Conservation (phyloP, 2,797 vertebrate species). For the Lates japonicus region DNA sequence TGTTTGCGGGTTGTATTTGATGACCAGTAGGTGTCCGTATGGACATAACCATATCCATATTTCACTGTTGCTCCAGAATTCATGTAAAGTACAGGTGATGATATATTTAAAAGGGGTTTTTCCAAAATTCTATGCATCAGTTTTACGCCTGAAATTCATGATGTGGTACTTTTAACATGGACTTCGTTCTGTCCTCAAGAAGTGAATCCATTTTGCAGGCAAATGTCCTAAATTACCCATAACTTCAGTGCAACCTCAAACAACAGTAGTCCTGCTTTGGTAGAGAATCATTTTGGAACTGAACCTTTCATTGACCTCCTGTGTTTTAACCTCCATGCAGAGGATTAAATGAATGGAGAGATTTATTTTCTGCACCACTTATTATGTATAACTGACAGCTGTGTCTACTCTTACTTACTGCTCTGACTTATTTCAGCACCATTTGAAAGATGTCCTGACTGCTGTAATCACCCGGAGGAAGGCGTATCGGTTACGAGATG, state of each 20-base stretch:
- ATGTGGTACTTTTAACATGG: background rate
- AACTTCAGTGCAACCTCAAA: background rate
- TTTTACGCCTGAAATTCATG: background rate
- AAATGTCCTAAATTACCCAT: background rate
- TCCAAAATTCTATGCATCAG: background rate
- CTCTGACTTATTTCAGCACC: slow-evolving; percentile 86
- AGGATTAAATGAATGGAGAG: background rate
- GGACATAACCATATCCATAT: background rate
- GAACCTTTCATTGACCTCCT: background rate
- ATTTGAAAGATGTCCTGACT: slow-evolving; percentile 95
- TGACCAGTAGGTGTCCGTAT: background rate
- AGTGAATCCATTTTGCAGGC: background rate
- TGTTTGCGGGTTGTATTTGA: background rate
- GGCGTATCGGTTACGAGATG: slow-evolving; percentile 93
- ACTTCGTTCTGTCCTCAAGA: background rate
- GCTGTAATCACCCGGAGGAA: slow-evolving; percentile 94
- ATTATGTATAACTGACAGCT: background rate
- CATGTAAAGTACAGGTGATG: background rate
- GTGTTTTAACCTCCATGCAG: background rate
- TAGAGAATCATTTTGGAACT: background rate
- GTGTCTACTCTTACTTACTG: background rate
- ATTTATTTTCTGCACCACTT: background rate
- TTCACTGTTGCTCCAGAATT: background rate
- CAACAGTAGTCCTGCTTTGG: background rate
- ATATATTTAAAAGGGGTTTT: background rate